Conservation (phyloP, 2,113 vertebrate genomes). For the Amazona vittata region DNA sequence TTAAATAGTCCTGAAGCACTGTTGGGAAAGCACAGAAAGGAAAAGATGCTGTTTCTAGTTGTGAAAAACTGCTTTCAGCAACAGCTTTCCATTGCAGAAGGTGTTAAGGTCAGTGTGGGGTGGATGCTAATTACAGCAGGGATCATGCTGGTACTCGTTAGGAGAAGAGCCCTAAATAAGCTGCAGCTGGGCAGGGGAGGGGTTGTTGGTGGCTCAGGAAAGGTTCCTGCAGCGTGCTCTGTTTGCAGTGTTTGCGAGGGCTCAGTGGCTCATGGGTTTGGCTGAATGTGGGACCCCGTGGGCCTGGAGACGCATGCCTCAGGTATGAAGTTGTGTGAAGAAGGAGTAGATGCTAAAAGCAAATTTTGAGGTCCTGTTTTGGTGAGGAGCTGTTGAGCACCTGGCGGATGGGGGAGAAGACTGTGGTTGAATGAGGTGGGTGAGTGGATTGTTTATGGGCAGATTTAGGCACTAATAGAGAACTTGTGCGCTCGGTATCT, state of each 20-base stretch:
- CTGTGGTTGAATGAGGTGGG: neutral
- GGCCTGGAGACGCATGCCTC: accelerated
- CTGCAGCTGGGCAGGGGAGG: neutral
- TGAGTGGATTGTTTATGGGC: neutral
- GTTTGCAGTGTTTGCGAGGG: neutral
- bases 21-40: neutral
- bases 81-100: neutral
- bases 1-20: neutral
- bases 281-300: accelerated
- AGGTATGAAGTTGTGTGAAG: neutral
- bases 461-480: neutral
- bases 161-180: neutral
- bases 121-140: neutral
- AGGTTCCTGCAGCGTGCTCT: neutral
- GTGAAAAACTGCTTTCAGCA: neutral
- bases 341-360: neutral
- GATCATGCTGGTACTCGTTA: neutral
- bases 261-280: accelerated
- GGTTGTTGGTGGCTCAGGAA: neutral
- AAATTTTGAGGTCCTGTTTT: neutral
- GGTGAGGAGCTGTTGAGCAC: neutral
- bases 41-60: neutral
- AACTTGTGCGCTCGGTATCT: neutral
- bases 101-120: neutral
- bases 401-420: neutral